phyloP scores from a whole-genome alignment of 2,113 vertebrate species.

The Melospiza melodia region DNA sequence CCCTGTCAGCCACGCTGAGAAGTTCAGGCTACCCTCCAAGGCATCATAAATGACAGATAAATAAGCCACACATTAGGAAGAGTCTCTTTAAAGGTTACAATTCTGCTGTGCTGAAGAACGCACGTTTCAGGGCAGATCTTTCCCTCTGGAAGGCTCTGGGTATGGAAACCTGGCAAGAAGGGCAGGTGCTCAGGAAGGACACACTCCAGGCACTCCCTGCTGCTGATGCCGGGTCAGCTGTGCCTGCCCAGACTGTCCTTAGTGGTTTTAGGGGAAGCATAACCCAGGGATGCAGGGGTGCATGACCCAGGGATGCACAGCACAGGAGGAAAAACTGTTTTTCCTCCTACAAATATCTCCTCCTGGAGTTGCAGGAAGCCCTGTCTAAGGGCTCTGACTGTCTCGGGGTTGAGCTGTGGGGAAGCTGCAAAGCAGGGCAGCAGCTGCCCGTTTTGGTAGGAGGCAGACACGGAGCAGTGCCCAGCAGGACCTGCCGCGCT shows the following conservation, averaged over 20 bases:
- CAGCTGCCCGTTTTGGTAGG: rapidly evolving
- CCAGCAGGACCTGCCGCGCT: neutral
- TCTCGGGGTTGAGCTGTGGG: neutral
- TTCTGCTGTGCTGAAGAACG: neutral
- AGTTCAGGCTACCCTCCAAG: neutral
- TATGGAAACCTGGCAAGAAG: neutral
- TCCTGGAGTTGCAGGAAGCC: neutral
- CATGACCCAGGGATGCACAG: neutral
- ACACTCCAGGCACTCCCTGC: rapidly evolving
- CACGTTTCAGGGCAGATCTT: neutral
- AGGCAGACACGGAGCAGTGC: neutral
- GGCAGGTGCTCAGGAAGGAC: neutral
- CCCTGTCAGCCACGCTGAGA: neutral
- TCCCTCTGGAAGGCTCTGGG: neutral
- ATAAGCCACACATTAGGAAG: neutral
- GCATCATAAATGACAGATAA: neutral
- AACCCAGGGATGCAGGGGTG: neutral
- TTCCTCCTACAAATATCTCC: neutral
- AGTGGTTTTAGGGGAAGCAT: neutral
- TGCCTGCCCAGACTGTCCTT: neutral
- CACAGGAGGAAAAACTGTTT: neutral
- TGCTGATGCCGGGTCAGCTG: rapidly evolving
- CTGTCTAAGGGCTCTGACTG: neutral
- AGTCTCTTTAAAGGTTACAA: neutral
- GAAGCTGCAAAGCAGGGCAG: neutral